Conservation (phyloP, 2,888 invertebrate species). For the Pseudanteris insignis region DNA sequence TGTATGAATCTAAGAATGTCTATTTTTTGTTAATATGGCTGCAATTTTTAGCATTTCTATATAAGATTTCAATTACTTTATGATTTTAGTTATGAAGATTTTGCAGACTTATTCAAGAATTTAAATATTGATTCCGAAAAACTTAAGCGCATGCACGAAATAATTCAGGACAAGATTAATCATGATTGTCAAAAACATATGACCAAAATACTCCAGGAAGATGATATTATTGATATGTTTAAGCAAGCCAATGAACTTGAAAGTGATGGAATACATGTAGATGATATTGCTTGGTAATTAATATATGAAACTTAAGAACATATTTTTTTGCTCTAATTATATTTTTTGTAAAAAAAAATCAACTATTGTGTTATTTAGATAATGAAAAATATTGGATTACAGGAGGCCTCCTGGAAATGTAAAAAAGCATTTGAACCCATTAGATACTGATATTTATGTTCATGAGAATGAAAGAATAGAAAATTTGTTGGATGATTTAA, state of each 20-base stretch:
- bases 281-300: constrained; percentile 19
- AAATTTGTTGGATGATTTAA: neutral
- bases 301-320: too few species aligned
- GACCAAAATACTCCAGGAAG: neutral
- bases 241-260: neutral
- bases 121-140: neutral
- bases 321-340: neutral
- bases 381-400: too few species aligned
- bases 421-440: constrained; percentile 8
- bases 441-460: constrained; percentile 8
- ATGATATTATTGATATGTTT: constrained; percentile 10
- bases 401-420: constrained; percentile 22
- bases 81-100: constrained; percentile 16
- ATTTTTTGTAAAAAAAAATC: too few species aligned
- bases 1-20: too few species aligned
- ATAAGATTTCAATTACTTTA: neutral
- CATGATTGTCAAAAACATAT: constrained; percentile 2
- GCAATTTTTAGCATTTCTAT: neutral
- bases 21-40: too few species aligned
- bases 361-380: too few species aligned
- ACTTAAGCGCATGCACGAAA: neutral
- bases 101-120: constrained; percentile 4
- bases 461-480: constrained; percentile 2
- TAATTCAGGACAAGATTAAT: constrained; percentile 3
- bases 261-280: constrained; percentile 3